Percentiles rank a stretch among this genome's conserved stretches.
These are phyloP conservation scores for Belonocnema kinseyi DNA, from an alignment of 1,140 invertebrate genomes.

Conservation along the genomic window DNA sequence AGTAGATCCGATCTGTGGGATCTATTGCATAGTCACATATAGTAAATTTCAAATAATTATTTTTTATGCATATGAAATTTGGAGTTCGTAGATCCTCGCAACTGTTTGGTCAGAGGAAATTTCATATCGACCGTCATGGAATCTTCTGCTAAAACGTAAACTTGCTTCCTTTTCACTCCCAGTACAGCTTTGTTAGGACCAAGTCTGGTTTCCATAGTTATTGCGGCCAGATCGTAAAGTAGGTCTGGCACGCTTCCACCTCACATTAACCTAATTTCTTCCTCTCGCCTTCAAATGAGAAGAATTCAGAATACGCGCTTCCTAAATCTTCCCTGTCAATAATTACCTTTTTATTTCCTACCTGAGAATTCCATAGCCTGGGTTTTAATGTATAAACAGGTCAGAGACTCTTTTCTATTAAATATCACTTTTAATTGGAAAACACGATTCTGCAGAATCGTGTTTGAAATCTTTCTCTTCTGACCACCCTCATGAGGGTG, in stretches of 20 bases:
- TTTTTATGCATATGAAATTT: no score
- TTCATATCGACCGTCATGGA: background rate
- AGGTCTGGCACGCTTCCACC: constrained; percentile 66
- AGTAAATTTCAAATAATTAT: no score
- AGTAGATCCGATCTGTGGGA: no score
- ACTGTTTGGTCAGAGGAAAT: background rate
- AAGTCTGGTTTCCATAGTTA: constrained; percentile 2
- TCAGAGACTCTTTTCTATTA: background rate
- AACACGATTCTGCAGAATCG: background rate
- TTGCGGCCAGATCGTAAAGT: constrained; percentile 42
- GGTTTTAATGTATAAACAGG: background rate
- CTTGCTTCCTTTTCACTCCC: background rate
- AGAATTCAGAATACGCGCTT: constrained; percentile 51
- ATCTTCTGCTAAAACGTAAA: background rate
- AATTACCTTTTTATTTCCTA: constrained; percentile 39
- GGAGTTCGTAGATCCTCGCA: background rate
- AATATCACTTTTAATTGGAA: background rate
- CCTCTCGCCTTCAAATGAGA: constrained; percentile 36
- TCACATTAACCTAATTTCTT: constrained; percentile 68
- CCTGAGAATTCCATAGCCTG: background rate
- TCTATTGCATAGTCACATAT: no score
- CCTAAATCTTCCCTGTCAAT: constrained; percentile 53
- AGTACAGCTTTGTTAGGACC: background rate
- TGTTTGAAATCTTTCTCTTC: no score
- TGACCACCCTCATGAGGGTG: no score